Conservation (phyloP, 2,113 vertebrate species). For the Opisthocomus hoazin region DNA sequence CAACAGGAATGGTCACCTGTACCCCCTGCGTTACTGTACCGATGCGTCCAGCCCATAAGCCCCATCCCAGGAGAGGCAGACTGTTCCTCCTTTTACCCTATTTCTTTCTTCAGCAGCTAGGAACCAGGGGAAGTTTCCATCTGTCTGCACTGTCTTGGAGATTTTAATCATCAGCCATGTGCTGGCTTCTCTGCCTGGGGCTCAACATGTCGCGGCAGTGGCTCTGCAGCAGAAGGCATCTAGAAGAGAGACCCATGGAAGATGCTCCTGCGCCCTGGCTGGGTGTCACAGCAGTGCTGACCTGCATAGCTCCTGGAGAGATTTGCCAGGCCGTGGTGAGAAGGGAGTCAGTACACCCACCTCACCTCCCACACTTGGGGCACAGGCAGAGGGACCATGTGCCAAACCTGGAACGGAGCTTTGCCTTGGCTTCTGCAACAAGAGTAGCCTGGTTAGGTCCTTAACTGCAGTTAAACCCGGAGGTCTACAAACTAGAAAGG, state of each 20-base stretch:
- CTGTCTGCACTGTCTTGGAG: neutral
- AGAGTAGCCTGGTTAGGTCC: neutral
- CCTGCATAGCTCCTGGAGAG: neutral
- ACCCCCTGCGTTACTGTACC: too few species aligned
- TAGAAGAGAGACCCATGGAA: neutral
- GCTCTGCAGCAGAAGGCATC: neutral
- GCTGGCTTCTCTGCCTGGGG: neutral
- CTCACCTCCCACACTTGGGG: neutral
- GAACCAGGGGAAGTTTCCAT: neutral
- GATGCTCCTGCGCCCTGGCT: neutral
- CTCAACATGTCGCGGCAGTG: neutral
- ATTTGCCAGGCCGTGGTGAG: neutral
- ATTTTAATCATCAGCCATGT: neutral
- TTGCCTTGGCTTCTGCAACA: neutral
- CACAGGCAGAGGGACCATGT: neutral
- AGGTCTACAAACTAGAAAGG: neutral
- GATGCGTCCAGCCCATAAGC: neutral
- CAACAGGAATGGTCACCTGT: neutral
- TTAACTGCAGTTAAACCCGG: neutral
- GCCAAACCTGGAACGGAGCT: neutral
- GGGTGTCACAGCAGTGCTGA: neutral
- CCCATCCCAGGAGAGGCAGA: neutral
- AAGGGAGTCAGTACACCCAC: neutral
- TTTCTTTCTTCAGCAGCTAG: neutral
- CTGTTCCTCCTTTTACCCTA: neutral